These are phyloP conservation scores for Leucozona laternaria DNA, from an alignment of 2,888 invertebrate species.

Conservation along the genomic window DNA sequence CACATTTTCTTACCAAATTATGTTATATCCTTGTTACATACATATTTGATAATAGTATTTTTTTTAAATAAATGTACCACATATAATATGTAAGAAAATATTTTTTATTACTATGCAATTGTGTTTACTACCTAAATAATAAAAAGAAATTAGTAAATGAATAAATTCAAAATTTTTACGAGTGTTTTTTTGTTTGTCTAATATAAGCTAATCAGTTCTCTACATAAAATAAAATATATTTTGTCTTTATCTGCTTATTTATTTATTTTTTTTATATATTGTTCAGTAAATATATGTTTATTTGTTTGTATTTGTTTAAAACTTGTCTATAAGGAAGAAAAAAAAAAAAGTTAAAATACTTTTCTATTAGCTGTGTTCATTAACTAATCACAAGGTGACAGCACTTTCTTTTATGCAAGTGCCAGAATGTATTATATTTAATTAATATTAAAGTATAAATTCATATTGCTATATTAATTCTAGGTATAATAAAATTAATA, in stretches of 20 bases:
- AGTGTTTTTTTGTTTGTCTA: slow-evolving; percentile 40
- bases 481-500: slow-evolving; percentile 28
- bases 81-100: no score
- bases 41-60: no score
- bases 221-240: slow-evolving; percentile 65
- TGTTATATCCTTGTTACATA: no score
- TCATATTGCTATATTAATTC: slow-evolving; percentile 56
- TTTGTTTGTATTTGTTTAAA: slow-evolving; percentile 23
- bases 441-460: slow-evolving; percentile 33
- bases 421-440: slow-evolving; percentile 34
- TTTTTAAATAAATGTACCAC: no score
- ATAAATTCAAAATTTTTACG: slow-evolving; percentile 53
- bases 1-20: no score
- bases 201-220: slow-evolving; percentile 75
- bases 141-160: slow-evolving; percentile 59
- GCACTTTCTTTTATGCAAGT: slow-evolving; percentile 40
- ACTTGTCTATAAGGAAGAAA: slow-evolving; percentile 31
- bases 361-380: slow-evolving; percentile 55
- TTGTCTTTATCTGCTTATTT: slow-evolving; percentile 53
- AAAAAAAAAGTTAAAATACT: slow-evolving; percentile 41
- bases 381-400: slow-evolving; percentile 64
- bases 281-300: slow-evolving; percentile 3
- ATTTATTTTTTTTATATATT: slow-evolving; percentile 24
- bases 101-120: slow-evolving; percentile 56
- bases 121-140: slow-evolving; percentile 39